Base-by-base conservation (phyloP, 2,888 invertebrate genomes). In the Hirudinaria manillensis region DNA sequence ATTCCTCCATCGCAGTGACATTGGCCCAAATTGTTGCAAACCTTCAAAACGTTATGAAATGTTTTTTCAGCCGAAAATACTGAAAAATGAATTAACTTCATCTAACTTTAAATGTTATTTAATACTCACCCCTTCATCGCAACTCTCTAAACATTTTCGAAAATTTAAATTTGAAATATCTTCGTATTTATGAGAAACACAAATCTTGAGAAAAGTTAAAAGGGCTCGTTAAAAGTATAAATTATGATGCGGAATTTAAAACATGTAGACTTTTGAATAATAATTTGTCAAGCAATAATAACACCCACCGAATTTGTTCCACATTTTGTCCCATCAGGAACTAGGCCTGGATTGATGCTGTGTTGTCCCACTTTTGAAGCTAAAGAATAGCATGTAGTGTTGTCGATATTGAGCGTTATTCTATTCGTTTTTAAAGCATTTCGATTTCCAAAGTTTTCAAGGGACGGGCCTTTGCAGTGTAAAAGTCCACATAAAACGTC, bases 1-100 rank as follows among this genome's bases (percentile, higher is more conserved):
- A 91, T 98, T 0, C 97, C 97, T 0, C 89, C 87, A 81, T 92
- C 89, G 85, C 98, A 99, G 85, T 99, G 98, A 82, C 99, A 99
- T 83, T 96, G 91, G 0, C 96, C 96, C 83, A 89, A 85, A 76
- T 90, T 91, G 83, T 97, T 97, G 85, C 97, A 97, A 38, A 93
- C 79, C 85, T 85, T 77, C 13, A 61, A 13, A 61, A 2, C 10
- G 24, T 7, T 6, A 10, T n/a, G 7, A 27, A 61, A 61, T 61
- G 10, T 61, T 61, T 61, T 61, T 19, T 61, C 29, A 61, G 1
- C 6, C 7, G 10, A 16, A 6, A 24, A 7, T 27, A 2, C 13
- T 61, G 13, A 21, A n/a, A 61, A 2, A 61, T 4, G 4, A 6
- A 61, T 61, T 53, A 53, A 53, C 53, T 16, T 53, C 21, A 53